Evolutionary conservation across 2,888 invertebrate genomes (phyloP).

Genomic region (Syritta pipiens): DNA sequence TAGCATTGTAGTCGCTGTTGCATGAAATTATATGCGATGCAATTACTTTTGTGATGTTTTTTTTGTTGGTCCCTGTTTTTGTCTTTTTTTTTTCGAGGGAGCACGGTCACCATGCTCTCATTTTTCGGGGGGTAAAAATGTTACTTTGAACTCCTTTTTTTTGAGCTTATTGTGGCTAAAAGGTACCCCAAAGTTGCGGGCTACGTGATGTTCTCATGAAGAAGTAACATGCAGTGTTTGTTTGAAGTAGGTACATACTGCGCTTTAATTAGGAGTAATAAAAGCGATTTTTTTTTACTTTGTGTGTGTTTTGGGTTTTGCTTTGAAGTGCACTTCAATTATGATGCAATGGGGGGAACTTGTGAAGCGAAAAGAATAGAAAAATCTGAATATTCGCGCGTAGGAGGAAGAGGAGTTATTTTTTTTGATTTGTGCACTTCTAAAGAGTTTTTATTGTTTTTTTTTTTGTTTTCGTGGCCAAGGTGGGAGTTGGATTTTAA

Average conservation of each 20-base stretch:
- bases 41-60: conserved; percentile 52
- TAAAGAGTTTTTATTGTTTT: too few species aligned
- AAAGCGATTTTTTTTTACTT: conserved; percentile 28
- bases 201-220: conserved; percentile 61
- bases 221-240: conserved; percentile 45
- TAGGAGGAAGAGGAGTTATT: too few species aligned
- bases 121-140: conserved; percentile 11
- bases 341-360: too few species aligned
- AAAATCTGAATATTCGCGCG: too few species aligned
- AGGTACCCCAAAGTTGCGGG: conserved; percentile 26
- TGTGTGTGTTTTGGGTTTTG: conserved; percentile 12
- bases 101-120: background rate
- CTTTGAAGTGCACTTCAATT: conserved; percentile 69
- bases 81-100: conserved; percentile 14
- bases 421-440: too few species aligned
- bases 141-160: conserved; percentile 62
- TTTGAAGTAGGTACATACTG: conserved; percentile 50
- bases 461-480: too few species aligned
- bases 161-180: conserved; percentile 28
- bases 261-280: conserved; percentile 64
- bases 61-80: conserved; percentile 14
- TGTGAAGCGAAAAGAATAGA: too few species aligned
- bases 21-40: conserved; percentile 69
- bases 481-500: too few species aligned
- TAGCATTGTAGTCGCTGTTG: conserved; percentile 68